Percentiles rank a stretch among this genome's conserved stretches.
Evolutionary conservation across 2,888 invertebrate genomes (phyloP).

Genomic region (Phytoseiulus persimilis): DNA sequence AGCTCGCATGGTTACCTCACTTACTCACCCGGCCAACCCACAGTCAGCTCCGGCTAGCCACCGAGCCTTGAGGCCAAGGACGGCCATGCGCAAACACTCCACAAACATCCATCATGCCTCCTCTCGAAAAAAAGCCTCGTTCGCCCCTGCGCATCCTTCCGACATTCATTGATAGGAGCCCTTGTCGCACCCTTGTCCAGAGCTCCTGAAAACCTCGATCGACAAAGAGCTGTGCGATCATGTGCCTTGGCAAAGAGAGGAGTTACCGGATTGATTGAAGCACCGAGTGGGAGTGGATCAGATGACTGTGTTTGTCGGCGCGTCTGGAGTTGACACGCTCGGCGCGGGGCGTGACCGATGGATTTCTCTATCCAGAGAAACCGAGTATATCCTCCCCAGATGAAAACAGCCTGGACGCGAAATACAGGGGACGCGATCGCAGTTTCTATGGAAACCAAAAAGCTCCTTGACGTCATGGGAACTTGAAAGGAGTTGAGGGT

Average conservation of each 20-base stretch:
- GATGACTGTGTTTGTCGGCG: not conserved
- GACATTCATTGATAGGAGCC: not conserved
- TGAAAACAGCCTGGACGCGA: not conserved
- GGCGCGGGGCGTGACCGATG: not conserved
- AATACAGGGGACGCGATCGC: not conserved
- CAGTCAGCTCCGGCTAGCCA: not conserved
- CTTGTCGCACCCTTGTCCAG: not conserved
- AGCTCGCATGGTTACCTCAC: not conserved
- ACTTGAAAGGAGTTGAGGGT: slow-evolving; percentile 35
- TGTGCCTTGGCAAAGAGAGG: not conserved
- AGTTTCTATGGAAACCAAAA: slow-evolving; percentile 35
- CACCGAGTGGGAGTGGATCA: not conserved
- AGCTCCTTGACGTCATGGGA: slow-evolving; percentile 33
- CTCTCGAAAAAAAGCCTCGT: not conserved
- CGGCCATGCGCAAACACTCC: not conserved
- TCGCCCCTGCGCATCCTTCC: not conserved
- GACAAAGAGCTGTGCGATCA: not conserved
- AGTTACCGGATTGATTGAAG: not conserved
- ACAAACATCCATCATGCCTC: not conserved
- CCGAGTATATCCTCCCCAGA: not conserved
- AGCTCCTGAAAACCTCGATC: not conserved
- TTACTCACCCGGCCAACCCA: not conserved
- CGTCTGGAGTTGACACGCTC: not conserved
- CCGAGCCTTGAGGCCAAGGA: not conserved
- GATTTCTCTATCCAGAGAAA: not conserved